Conservation (phyloP, 2,113 vertebrate genomes). For the Dicrurus megarhynchus region DNA sequence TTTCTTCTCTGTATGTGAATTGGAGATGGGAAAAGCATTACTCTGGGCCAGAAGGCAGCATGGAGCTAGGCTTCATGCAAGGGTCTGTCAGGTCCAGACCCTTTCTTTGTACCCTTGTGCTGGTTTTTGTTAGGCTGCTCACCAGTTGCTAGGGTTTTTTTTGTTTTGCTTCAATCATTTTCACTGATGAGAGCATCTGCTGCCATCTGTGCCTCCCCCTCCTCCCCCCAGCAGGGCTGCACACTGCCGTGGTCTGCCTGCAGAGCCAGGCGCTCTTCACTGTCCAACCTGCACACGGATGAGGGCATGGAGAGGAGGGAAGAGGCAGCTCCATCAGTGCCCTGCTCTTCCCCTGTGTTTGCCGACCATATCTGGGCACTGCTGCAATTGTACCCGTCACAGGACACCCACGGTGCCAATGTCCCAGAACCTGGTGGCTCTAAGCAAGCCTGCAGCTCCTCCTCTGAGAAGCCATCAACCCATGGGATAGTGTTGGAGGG, state of each 20-base stretch:
- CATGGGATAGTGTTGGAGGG: background rate
- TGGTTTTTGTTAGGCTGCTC: slow-evolving; percentile 36
- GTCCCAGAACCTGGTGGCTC: background rate
- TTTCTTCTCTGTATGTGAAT: background rate
- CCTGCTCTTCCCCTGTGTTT: background rate
- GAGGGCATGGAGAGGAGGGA: background rate
- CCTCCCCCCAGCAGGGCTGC: background rate
- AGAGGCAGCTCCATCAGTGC: background rate
- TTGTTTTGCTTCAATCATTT: slow-evolving; percentile 48
- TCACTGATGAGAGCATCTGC: slow-evolving; percentile 61
- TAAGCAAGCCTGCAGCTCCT: background rate
- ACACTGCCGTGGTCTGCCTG: background rate
- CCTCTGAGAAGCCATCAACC: background rate
- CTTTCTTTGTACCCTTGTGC: background rate
- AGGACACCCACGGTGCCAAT: background rate
- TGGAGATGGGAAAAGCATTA: background rate
- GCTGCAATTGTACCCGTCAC: rapidly evolving
- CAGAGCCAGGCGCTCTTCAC: background rate
- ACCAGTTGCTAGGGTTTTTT: slow-evolving; percentile 16
- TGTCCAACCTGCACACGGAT: background rate
- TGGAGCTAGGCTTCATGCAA: background rate
- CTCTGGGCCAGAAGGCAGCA: background rate
- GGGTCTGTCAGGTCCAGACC: background rate
- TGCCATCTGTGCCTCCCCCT: slow-evolving; percentile 53
- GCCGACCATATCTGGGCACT: rapidly evolving